phyloP scores from a whole-genome alignment of 2,888 invertebrate genomes.

The Parascotia fuliginaria region DNA sequence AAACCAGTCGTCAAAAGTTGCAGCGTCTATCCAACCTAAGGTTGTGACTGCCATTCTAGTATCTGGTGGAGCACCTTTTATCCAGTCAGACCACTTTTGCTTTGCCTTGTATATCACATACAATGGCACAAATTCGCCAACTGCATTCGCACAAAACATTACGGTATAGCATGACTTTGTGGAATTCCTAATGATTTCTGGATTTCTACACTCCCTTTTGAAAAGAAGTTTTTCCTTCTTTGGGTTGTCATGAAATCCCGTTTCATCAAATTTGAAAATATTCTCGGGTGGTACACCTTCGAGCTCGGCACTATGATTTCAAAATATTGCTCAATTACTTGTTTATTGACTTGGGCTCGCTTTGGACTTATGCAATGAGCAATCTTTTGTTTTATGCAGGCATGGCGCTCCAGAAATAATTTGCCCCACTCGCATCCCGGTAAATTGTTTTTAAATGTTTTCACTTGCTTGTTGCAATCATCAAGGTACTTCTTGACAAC shows the following conservation, averaged over 20 bases:
- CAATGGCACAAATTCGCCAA: slow-evolving; percentile 9
- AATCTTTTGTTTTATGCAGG: slow-evolving; percentile 11
- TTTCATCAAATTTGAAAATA: slow-evolving; percentile 18
- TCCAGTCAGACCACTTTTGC: slow-evolving; percentile 12
- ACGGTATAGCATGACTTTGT: slow-evolving; percentile 4
- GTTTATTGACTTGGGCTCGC: slow-evolving; percentile 6
- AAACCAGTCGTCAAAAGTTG: slow-evolving; percentile 29
- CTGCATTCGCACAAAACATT: slow-evolving; percentile 3
- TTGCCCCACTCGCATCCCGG: slow-evolving; percentile 22
- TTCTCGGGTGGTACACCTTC: slow-evolving; percentile 10
- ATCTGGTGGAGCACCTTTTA: slow-evolving; percentile 5
- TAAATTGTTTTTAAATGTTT: slow-evolving; percentile 15
- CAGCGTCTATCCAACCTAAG: slow-evolving; percentile 23
- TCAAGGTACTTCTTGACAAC: slow-evolving; percentile 3
- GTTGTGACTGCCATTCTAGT: slow-evolving; percentile 1
- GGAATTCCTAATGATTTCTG: slow-evolving; percentile 11
- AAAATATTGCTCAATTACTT: slow-evolving; percentile 10
- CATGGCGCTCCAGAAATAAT: slow-evolving; percentile 16
- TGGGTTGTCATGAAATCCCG: slow-evolving; percentile 11
- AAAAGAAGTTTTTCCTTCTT: slow-evolving; percentile 4
- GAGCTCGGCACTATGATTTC: slow-evolving; percentile 7
- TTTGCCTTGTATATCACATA: slow-evolving; percentile 14
- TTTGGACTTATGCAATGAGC: slow-evolving; percentile 12
- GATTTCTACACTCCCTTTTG: slow-evolving; percentile 5
- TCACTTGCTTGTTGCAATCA: slow-evolving; percentile 5